Conservation (phyloP, 2,797 vertebrate genomes). For the Amniataba percoides region DNA sequence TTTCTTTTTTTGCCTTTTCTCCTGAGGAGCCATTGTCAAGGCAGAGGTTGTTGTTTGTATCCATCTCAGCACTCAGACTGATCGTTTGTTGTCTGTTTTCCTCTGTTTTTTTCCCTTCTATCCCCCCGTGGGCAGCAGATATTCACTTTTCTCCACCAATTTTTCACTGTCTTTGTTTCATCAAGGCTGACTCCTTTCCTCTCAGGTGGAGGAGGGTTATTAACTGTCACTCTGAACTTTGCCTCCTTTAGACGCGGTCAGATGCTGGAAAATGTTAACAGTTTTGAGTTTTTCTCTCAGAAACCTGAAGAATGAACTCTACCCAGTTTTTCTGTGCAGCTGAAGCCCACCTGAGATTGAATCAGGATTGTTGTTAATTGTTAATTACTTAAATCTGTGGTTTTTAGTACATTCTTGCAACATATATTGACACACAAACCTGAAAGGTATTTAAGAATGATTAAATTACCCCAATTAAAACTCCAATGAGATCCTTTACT, state of each 20-base stretch:
- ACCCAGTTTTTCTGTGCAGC: background rate
- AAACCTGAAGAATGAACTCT: background rate
- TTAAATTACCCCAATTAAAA: background rate
- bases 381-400: background rate
- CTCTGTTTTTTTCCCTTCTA: constrained; percentile 11
- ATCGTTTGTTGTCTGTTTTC: constrained; percentile 52
- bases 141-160: constrained; percentile 26
- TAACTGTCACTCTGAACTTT: constrained; percentile 26
- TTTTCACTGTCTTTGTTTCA: constrained; percentile 29
- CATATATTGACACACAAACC: background rate
- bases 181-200: constrained; percentile 19
- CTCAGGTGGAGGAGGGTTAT: constrained; percentile 15
- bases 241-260: constrained; percentile 20
- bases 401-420: background rate
- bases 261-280: constrained; percentile 7
- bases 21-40: constrained; percentile 39
- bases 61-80: constrained; percentile 29
- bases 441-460: background rate
- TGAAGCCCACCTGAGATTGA: background rate
- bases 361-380: background rate
- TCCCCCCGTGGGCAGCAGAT: constrained; percentile 34
- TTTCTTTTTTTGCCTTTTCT: constrained; percentile 37
- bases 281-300: constrained; percentile 19
- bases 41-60: constrained; percentile 52
- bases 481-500: background rate